phyloP scores from a whole-genome alignment of 1,140 invertebrate genomes.

The Drosophila dunni region DNA sequence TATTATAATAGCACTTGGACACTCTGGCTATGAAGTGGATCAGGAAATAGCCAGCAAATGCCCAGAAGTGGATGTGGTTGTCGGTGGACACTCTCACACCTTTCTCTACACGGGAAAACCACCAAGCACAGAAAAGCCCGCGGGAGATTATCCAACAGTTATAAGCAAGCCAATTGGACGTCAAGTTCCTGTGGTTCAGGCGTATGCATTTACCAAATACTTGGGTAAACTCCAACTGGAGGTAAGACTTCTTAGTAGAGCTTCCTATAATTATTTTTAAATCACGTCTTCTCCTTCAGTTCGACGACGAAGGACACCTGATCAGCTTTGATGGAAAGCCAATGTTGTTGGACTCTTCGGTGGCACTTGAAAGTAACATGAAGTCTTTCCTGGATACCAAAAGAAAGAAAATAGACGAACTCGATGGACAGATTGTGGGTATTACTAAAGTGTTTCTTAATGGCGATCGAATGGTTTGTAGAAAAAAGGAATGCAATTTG shows the following conservation, averaged over 20 bases:
- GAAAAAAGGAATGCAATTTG: conserved; percentile 92
- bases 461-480: conserved; percentile 86
- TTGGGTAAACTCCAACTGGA: conserved; percentile 89
- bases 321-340: conserved; percentile 89
- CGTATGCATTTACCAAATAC: conserved; percentile 96
- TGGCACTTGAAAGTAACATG: conserved; percentile 88
- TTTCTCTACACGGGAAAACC: conserved; percentile 86
- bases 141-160: conserved; percentile 92
- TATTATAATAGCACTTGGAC: conserved; percentile 95
- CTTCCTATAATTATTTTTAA: too few species aligned
- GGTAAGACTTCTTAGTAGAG: conserved; percentile 19
- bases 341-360: conserved; percentile 89
- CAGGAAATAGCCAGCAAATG: conserved; percentile 91
- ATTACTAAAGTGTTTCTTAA: conserved; percentile 87
- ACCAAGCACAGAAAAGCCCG: conserved; percentile 72
- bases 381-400: conserved; percentile 87
- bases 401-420: conserved; percentile 85
- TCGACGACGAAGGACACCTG: conserved; percentile 91
- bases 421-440: conserved; percentile 87
- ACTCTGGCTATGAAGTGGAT: conserved; percentile 93
- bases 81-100: conserved; percentile 95
- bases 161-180: conserved; percentile 89
- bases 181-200: conserved; percentile 93
- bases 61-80: conserved; percentile 92
- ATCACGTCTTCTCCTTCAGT: conserved; percentile 82